Conservation (phyloP, 1,140 invertebrate species). For the Colletes latitarsis region DNA sequence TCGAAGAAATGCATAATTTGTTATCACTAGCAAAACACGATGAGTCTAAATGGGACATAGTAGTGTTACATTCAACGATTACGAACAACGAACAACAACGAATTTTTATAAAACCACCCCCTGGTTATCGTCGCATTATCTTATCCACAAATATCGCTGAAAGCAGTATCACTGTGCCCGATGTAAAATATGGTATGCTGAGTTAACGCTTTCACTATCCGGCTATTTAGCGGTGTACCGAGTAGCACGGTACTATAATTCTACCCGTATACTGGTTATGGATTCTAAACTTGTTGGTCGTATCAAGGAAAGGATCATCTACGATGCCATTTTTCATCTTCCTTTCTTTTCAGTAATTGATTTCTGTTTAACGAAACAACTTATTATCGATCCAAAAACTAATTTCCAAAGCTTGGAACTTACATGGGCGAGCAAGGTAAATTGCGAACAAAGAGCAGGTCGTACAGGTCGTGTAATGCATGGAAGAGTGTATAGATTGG, state of each 20-base stretch:
- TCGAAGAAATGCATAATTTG: conserved; percentile 84
- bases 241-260: no score
- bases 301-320: not conserved
- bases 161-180: conserved; percentile 97
- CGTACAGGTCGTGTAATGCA: conserved; percentile 92
- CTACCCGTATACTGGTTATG: no score
- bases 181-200: conserved; percentile 91
- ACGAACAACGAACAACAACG: conserved; percentile 88
- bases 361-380: conserved; percentile 94
- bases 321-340: conserved; percentile 12
- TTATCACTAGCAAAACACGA: conserved; percentile 67
- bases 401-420: conserved; percentile 91
- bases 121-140: conserved; percentile 91
- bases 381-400: conserved; percentile 87
- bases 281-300: no score
- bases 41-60: conserved; percentile 82
- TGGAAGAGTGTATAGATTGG: conserved; percentile 93
- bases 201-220: no score
- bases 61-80: conserved; percentile 88
- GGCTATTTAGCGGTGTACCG: no score
- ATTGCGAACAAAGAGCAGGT: conserved; percentile 94
- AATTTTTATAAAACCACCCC: conserved; percentile 85
- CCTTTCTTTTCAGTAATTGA: conserved; percentile 90
- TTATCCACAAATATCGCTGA: conserved; percentile 98
- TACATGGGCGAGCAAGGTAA: conserved; percentile 94